phyloP scores from a whole-genome alignment of 2,113 vertebrate genomes.

The Capreolus pygargus region DNA sequence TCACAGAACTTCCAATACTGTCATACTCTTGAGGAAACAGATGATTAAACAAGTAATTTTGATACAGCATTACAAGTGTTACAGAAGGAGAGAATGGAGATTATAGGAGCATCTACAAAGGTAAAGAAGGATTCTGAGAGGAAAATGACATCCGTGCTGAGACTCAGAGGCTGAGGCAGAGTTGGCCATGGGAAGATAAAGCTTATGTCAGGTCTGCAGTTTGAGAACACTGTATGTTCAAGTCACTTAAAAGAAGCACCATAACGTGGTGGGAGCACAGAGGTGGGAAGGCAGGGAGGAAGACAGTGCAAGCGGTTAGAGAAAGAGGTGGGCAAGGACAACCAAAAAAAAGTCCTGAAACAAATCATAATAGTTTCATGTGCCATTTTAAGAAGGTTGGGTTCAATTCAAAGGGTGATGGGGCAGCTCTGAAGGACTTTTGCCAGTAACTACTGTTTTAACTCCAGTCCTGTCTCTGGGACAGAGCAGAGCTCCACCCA shows the following conservation, averaged over 20 bases:
- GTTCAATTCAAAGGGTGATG: not conserved
- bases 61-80: not conserved
- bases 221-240: not conserved
- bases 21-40: not conserved
- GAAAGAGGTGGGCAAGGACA: not conserved
- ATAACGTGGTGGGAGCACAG: not conserved
- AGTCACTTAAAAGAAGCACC: not conserved
- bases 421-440: not conserved
- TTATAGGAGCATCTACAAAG: not conserved
- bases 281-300: not conserved
- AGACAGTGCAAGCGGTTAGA: not conserved
- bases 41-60: not conserved
- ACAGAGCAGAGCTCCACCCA: not conserved
- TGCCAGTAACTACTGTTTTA: not conserved
- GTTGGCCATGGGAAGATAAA: not conserved
- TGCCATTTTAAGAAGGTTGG: not conserved
- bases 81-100: not conserved
- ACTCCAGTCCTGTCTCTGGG: not conserved
- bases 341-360: not conserved
- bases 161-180: not conserved
- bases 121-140: not conserved
- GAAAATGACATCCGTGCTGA: not conserved
- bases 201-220: not conserved
- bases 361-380: not conserved
- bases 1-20: not conserved